A percentile compares a stretch with the other conserved stretches of the same genome.
Conservation (phyloP, 2,888 invertebrate genomes). For the Sclerodermus sp. region DNA sequence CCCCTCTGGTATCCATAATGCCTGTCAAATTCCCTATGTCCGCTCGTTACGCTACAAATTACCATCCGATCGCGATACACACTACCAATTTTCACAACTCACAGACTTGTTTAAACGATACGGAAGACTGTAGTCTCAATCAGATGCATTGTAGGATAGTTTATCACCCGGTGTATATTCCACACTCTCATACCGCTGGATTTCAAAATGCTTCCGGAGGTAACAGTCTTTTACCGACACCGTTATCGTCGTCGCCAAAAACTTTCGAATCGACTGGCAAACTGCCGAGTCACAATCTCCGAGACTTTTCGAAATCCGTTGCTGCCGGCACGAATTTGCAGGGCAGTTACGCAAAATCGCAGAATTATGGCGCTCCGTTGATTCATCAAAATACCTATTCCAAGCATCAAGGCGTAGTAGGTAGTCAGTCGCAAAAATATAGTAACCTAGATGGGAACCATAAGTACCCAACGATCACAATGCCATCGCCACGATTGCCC, state of each 20-base stretch:
- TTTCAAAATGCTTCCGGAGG: conserved; percentile 32
- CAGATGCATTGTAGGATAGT: conserved; percentile 46
- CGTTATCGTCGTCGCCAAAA: conserved; percentile 31
- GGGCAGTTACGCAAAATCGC: conserved; percentile 23
- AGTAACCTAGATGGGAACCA: conserved; percentile 18
- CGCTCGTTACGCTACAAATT: conserved; percentile 42
- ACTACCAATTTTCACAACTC: conserved; percentile 34
- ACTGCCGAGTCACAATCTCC: conserved; percentile 22
- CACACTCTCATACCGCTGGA: conserved; percentile 38
- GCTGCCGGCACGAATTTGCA: conserved; percentile 1
- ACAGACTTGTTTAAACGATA: conserved; percentile 37
- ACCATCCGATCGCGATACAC: conserved; percentile 43
- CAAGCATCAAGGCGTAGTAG: conserved; percentile 16
- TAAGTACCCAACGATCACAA: conserved; percentile 21
- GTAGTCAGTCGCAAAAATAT: conserved; percentile 23
- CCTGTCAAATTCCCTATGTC: conserved; percentile 49
- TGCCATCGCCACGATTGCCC: conserved; percentile 23
- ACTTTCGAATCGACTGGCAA: conserved; percentile 27
- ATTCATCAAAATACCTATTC: conserved; percentile 20
- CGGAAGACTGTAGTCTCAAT: conserved; percentile 36
- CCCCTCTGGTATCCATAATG: conserved; percentile 44
- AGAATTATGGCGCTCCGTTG: conserved; percentile 21
- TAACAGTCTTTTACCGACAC: conserved; percentile 49
- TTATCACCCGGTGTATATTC: conserved; percentile 46
- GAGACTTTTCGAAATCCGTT: conserved; percentile 32